Base-by-base conservation (phyloP, 2,797 vertebrate species). In the Pangasius macronema region DNA sequence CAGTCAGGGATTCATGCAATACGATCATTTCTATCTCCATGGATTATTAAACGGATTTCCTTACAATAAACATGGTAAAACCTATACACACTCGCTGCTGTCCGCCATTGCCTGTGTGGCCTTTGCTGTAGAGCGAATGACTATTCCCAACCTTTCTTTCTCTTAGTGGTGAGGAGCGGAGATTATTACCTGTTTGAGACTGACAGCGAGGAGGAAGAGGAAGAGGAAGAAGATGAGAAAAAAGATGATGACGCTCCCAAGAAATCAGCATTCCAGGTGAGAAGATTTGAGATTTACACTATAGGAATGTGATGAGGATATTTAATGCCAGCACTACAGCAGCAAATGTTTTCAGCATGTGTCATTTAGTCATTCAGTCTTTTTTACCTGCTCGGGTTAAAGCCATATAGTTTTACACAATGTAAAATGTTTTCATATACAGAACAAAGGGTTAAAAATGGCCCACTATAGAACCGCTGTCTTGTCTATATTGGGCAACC, bases 121-220 rank as follows among this genome's bases (percentile, higher is more conserved):
- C 30, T 59, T 8, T 39, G 61, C 61, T 67, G 51, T 87, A 51
- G 65, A 24, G 49, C 82, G n/a, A 82, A 86, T 72, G 24, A 84
- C 72, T 59, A 72, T 88, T 76, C 46, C 42, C 18, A 68, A 49
- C 22, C 30, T 75, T 95, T 63, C 91, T 85, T 88, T 65, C 30
- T 91, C 94, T 94, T 96, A 99, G 99, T 99, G 98, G 98, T 99
- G 93, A 98, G 98, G 95, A 99, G 98, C 95, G 99, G 99, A 95
- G 98, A 99, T 96, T 99, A 99, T 97, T 99, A 99, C 96, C 97
- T 99, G 92, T 99, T 99, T 98, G 99, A 99, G 96, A 99, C 98
- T 92, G 99, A 99, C 92, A 99, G 99, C 88, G 99, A 99, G 95
- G 99, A 99, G 61, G 98, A 99, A 96, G 99, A 99, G 61, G 98